These are phyloP conservation scores for Helogale parvula DNA, from an alignment of 2,113 vertebrate genomes.

Conservation along the genomic window DNA sequence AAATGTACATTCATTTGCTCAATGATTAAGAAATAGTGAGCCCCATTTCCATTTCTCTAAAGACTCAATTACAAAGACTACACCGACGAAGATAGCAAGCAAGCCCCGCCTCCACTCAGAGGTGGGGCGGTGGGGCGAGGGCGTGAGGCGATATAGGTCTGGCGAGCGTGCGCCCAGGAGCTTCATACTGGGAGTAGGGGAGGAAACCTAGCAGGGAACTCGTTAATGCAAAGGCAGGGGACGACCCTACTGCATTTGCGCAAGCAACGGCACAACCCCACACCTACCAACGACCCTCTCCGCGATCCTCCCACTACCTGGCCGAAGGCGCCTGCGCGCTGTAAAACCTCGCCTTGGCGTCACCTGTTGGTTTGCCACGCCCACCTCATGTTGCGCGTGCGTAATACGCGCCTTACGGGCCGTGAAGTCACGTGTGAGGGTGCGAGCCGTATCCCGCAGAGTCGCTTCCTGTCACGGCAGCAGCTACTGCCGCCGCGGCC, in stretches of 20 bases:
- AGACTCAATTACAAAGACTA: too few relatives aligned
- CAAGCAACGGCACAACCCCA: rapidly evolving
- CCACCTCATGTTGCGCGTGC: constrained; percentile 45
- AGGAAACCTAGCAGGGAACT: rapidly evolving
- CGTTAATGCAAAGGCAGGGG: rapidly evolving
- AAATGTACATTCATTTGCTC: not conserved
- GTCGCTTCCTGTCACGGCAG: constrained; percentile 58
- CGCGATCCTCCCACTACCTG: not conserved
- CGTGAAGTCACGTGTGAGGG: constrained; percentile 61
- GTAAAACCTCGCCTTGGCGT: not conserved
- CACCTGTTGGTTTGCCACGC: constrained; percentile 53
- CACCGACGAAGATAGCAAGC: rapidly evolving
- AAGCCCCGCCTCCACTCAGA: too few relatives aligned
- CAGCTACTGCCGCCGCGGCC: not conserved
- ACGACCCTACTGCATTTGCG: rapidly evolving
- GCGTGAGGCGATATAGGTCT: rapidly evolving
- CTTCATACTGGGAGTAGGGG: not conserved
- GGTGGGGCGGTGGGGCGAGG: not conserved
- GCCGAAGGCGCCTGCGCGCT: constrained; percentile 39
- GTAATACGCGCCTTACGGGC: not conserved
- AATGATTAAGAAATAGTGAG: not conserved
- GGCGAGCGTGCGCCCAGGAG: rapidly evolving
- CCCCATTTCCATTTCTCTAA: not conserved
- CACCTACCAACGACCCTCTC: rapidly evolving
- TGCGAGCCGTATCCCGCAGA: not conserved